Conservation (phyloP, 2,113 vertebrate genomes). For the Urocitellus parryii region DNA sequence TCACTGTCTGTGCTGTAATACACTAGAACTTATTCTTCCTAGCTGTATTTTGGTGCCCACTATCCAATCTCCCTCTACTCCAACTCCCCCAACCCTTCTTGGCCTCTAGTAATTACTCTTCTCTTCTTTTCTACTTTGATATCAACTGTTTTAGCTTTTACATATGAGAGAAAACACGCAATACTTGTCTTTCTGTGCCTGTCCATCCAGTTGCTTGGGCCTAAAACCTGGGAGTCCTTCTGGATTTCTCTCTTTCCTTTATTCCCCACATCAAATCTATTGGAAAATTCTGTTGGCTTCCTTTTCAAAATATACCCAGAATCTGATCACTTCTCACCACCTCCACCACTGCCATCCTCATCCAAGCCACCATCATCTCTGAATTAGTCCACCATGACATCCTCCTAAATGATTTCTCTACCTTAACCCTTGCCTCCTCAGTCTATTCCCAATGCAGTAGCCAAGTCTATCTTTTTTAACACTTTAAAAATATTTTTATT, state of each 20-base stretch:
- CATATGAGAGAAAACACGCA: not conserved
- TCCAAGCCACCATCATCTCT: not conserved
- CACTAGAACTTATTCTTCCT: not conserved
- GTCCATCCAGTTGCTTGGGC: not conserved
- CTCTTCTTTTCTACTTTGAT: not conserved
- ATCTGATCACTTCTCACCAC: not conserved
- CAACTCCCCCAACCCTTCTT: not conserved
- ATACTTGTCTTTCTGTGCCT: not conserved
- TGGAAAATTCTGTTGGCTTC: constrained; percentile 10
- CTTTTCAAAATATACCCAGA: constrained; percentile 34
- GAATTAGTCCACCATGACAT: not conserved
- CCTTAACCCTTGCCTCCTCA: not conserved
- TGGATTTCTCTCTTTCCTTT: constrained; percentile 4
- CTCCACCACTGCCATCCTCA: not conserved
- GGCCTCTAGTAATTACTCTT: not conserved
- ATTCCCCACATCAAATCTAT: not conserved
- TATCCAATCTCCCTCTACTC: not conserved
- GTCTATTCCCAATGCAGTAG: not conserved
- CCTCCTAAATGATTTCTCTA: not conserved
- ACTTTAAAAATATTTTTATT: too few species aligned
- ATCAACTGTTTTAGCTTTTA: not conserved
- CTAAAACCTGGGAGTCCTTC: constrained; percentile 13
- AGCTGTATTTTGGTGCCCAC: not conserved
- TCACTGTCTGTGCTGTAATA: not conserved
- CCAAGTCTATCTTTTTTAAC: not conserved